These are phyloP conservation scores for Ataeniobius toweri DNA, from an alignment of 2,797 vertebrate species.

Conservation along the genomic window DNA sequence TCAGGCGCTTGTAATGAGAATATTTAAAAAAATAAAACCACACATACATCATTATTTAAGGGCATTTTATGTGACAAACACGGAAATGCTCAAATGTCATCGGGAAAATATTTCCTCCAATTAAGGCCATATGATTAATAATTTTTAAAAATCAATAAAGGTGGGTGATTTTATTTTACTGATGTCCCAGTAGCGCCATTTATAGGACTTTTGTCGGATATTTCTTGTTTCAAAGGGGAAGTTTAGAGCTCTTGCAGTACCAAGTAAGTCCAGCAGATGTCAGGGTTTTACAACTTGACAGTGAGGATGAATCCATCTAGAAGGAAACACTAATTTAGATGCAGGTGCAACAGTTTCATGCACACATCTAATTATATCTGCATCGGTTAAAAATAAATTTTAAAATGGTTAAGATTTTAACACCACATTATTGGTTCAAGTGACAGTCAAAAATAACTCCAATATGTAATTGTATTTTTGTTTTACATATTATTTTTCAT, in stretches of 20 bases:
- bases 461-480: neutral
- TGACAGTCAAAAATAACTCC: neutral
- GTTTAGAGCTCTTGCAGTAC: neutral
- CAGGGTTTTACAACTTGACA: conserved; percentile 56
- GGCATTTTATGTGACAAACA: too few relatives aligned
- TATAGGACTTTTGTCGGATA: neutral
- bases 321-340: neutral
- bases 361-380: neutral
- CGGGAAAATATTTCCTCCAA: neutral
- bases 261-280: conserved; percentile 62
- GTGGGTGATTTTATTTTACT: neutral
- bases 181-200: neutral
- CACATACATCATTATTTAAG: neutral
- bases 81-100: neutral
- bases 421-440: neutral
- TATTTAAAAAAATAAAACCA: neutral
- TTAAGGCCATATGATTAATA: neutral
- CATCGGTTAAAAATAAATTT: neutral
- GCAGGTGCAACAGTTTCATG: neutral
- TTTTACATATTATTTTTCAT: neutral
- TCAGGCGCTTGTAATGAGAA: neutral
- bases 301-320: neutral
- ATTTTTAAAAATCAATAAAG: neutral
- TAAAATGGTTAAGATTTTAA: neutral
- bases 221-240: neutral